Evolutionary conservation across 1,140 invertebrate genomes (phyloP).

Genomic region (Apis mellifera): Amel_HAv3.1 CM009931.2:19228501-19229000

Average conservation of each 20-base stretch:
- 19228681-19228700: slow-evolving; percentile 54
- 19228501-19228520: slow-evolving; percentile 72
- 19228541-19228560: too few species aligned
- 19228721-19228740: slow-evolving; percentile 75
- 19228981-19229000: too few species aligned
- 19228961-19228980: neutral
- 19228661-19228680: slow-evolving; percentile 72
- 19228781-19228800: slow-evolving; percentile 93
- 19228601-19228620: slow-evolving; percentile 61
- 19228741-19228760: slow-evolving; percentile 79
- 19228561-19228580: too few species aligned
- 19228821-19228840: slow-evolving; percentile 89
- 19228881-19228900: slow-evolving; percentile 94
- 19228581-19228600: too few species aligned
- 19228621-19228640: slow-evolving; percentile 72
- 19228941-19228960: slow-evolving; percentile 79
- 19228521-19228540: slow-evolving; percentile 79
- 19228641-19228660: slow-evolving; percentile 79
- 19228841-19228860: slow-evolving; percentile 91
- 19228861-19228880: slow-evolving; percentile 92
- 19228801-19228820: slow-evolving; percentile 93
- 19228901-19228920: slow-evolving; percentile 96
- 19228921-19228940: slow-evolving; percentile 98
- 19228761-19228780: slow-evolving; percentile 79
- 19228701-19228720: slow-evolving; percentile 76